Evolutionary conservation across 2,888 invertebrate species (phyloP).

Genomic region (Ischnura elegans): DNA sequence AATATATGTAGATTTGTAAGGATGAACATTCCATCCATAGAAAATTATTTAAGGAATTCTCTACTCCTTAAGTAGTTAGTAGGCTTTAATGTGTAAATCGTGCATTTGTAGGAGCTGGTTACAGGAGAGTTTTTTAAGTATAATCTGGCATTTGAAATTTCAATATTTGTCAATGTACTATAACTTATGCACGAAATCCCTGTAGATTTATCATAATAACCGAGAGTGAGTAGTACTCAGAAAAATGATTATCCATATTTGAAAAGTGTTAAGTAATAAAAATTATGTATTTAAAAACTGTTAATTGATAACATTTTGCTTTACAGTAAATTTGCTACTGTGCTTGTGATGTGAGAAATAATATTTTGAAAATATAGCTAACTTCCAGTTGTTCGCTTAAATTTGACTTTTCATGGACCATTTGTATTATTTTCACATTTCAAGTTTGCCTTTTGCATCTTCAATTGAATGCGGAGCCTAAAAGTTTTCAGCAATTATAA

Average conservation of each 20-base stretch:
- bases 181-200: not conserved
- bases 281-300: constrained; percentile 23
- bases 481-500: constrained; percentile 46
- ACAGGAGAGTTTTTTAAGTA: no score
- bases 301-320: constrained; percentile 38
- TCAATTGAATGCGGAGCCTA: constrained; percentile 43
- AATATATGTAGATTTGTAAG: not conserved
- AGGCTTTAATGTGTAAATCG: not conserved
- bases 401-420: constrained; percentile 1
- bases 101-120: not conserved
- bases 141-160: not conserved
- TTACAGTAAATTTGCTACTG: constrained; percentile 15
- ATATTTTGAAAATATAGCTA: constrained; percentile 39
- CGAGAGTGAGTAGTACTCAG: constrained; percentile 13
- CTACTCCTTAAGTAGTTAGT: not conserved
- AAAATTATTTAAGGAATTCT: not conserved
- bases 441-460: not conserved
- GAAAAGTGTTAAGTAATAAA: constrained; percentile 30
- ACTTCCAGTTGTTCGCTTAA: not conserved
- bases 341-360: not conserved
- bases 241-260: constrained; percentile 51
- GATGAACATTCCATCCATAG: not conserved
- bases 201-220: not conserved
- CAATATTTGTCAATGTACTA: not conserved
- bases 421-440: not conserved